A percentile compares a stretch with the other conserved stretches of the same genome.
Evolutionary conservation across 2,888 invertebrate species (phyloP).

Genomic region (Caenorhabditis virilis): DNA sequence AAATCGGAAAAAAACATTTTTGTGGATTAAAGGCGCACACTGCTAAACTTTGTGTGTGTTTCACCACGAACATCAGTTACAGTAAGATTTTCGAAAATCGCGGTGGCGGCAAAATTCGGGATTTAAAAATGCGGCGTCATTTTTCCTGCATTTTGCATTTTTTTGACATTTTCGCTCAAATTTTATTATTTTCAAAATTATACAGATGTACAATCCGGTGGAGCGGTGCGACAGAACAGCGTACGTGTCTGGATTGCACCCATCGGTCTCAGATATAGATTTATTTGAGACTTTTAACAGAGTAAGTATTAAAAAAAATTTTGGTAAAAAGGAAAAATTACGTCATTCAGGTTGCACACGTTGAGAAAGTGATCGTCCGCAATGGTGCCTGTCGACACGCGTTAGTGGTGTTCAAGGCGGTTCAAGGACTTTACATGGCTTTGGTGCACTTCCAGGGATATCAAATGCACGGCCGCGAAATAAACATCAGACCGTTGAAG

Average conservation of each 20-base stretch:
- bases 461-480: conserved; percentile 19
- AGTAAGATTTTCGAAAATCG: too few relatives aligned
- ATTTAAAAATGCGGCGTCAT: too few relatives aligned
- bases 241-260: conserved; percentile 34
- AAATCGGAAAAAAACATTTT: too few relatives aligned
- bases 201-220: conserved; percentile 22
- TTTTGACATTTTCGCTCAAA: too few relatives aligned
- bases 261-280: conserved; percentile 30
- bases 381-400: conserved; percentile 27
- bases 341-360: conserved; percentile 18
- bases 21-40: too few relatives aligned
- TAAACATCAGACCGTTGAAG: conserved; percentile 30
- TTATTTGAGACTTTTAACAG: conserved; percentile 35
- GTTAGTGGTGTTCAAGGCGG: conserved; percentile 33
- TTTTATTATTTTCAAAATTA: too few relatives aligned
- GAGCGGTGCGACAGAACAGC: conserved; percentile 39
- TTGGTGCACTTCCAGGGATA: conserved; percentile 23
- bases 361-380: conserved; percentile 35
- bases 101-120: too few relatives aligned
- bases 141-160: too few relatives aligned
- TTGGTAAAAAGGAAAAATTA: background rate
- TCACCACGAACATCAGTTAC: too few relatives aligned
- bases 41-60: too few relatives aligned
- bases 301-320: conserved; percentile 2
- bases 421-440: conserved; percentile 26